Evolutionary conservation across 2,113 vertebrate genomes (phyloP).

Genomic region (Stomatorhinus ivindoensis): DNA sequence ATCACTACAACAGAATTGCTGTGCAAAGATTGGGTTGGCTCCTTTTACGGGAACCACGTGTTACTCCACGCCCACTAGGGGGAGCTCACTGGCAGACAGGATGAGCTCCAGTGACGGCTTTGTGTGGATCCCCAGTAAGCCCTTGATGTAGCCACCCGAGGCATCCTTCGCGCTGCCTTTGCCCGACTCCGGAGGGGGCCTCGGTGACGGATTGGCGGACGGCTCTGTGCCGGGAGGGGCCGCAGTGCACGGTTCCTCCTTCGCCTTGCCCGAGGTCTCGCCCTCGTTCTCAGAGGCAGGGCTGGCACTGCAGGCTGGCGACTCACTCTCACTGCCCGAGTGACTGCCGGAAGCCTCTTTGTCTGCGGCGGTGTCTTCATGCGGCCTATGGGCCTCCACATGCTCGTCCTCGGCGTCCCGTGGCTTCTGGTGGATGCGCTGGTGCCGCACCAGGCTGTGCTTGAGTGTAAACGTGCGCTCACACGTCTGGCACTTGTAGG

Average conservation of each 20-base stretch:
- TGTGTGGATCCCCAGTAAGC: conserved; percentile 65
- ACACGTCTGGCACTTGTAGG: conserved; percentile 79
- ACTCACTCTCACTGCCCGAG: conserved; percentile 53
- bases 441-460: conserved; percentile 80
- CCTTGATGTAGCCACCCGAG: conserved; percentile 52
- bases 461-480: conserved; percentile 83
- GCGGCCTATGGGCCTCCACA: conserved; percentile 15
- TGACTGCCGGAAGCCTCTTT: conserved; percentile 51
- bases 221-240: not conserved
- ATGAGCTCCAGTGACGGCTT: conserved; percentile 55
- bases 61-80: conserved; percentile 78
- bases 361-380: conserved; percentile 31
- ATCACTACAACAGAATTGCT: conserved; percentile 16
- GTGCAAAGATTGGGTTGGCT: not conserved
- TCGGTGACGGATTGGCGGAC: not conserved
- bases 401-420: conserved; percentile 36
- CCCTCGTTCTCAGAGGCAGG: conserved; percentile 52
- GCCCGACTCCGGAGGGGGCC: not conserved
- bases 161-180: not conserved
- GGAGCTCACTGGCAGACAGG: conserved; percentile 60
- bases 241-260: conserved; percentile 25
- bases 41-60: not conserved
- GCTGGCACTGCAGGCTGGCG: conserved; percentile 27
- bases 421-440: conserved; percentile 78
- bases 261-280: conserved; percentile 14